These are phyloP conservation scores for Tyto alba DNA, from an alignment of 2,113 vertebrate species.

Conservation along the genomic window DNA sequence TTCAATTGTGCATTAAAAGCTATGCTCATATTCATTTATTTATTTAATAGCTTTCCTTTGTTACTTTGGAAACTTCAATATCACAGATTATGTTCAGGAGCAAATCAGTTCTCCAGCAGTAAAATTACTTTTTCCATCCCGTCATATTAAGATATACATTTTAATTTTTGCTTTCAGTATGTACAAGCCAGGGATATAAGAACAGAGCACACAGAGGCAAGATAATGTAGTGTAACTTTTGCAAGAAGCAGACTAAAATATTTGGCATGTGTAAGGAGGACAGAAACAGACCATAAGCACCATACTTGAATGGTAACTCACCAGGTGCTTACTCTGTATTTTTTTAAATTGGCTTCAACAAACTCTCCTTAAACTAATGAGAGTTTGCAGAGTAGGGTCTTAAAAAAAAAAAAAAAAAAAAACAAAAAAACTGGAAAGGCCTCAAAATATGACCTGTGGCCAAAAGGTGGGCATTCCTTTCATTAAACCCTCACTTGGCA, in stretches of 20 bases:
- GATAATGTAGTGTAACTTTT: background rate
- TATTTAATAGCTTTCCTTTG: background rate
- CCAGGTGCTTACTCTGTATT: background rate
- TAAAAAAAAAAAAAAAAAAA: no score
- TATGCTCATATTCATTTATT: background rate
- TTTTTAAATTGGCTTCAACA: background rate
- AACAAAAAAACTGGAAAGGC: background rate
- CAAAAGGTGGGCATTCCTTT: background rate
- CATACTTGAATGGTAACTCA: background rate
- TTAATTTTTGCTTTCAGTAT: background rate
- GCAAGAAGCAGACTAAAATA: background rate
- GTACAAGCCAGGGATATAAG: background rate
- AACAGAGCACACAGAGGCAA: background rate
- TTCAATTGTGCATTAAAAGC: background rate
- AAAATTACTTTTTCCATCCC: background rate
- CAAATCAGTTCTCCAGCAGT: background rate
- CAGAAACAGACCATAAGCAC: background rate
- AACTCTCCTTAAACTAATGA: background rate
- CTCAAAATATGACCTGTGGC: background rate
- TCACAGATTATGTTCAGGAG: background rate
- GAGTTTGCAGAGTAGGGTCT: background rate
- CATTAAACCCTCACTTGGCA: background rate
- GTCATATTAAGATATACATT: background rate
- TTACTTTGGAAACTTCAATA: background rate
- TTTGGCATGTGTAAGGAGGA: background rate